Conservation (phyloP, 2,113 vertebrate genomes). For the Myrmecophaga tridactyla region DNA sequence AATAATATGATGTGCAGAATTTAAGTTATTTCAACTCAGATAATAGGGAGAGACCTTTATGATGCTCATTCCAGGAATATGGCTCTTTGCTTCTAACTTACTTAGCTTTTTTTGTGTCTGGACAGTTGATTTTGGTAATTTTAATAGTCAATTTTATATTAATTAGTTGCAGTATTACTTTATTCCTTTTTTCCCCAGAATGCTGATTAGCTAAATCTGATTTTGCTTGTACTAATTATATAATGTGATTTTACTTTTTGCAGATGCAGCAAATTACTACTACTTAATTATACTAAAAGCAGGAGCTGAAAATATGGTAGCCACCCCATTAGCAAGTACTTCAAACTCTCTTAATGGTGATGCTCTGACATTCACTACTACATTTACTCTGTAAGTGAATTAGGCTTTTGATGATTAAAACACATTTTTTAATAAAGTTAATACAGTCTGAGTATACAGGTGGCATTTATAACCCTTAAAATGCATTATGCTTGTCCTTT, state of each 20-base stretch:
- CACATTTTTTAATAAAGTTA: not conserved
- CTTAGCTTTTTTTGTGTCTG: conserved; percentile 25
- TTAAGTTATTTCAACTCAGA: not conserved
- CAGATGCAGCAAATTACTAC: conserved; percentile 93
- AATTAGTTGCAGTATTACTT: not conserved
- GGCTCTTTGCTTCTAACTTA: not conserved
- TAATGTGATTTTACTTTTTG: conserved; percentile 47
- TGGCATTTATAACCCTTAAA: not conserved
- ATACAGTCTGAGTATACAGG: not conserved
- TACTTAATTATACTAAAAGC: conserved; percentile 93
- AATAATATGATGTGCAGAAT: not conserved
- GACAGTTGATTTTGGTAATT: conserved; percentile 29
- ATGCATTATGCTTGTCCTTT: not conserved
- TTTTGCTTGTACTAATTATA: conserved; percentile 4
- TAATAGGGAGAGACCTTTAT: not conserved
- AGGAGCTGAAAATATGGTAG: conserved; percentile 92
- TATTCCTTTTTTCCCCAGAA: conserved; percentile 30
- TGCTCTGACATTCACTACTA: conserved; percentile 91
- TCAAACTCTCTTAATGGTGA: conserved; percentile 91
- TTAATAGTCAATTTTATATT: not conserved
- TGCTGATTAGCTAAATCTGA: not conserved
- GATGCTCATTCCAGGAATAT: not conserved
- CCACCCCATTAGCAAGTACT: conserved; percentile 91
- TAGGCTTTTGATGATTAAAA: not conserved
- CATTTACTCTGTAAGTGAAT: conserved; percentile 90